Conservation (phyloP, 1,140 invertebrate species). For the Pseudobourletiella spinata region DNA sequence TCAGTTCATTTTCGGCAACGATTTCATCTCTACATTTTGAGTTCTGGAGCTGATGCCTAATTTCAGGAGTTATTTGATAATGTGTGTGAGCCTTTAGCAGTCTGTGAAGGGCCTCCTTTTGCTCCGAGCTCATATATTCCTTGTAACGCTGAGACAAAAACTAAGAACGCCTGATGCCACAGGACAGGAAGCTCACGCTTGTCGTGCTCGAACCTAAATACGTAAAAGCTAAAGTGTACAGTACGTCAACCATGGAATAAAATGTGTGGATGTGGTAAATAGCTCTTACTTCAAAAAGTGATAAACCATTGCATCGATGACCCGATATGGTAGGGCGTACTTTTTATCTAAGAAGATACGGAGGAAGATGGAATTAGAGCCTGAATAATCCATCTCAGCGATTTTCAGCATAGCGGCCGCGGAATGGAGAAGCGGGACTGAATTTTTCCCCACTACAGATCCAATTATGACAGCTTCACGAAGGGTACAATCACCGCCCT, state of each 20-base stretch:
- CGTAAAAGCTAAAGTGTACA: too few species aligned
- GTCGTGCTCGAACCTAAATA: conserved; percentile 71
- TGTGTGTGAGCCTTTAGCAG: conserved; percentile 70
- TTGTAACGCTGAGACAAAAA: conserved; percentile 95
- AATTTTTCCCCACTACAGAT: conserved; percentile 80
- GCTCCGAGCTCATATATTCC: conserved; percentile 83
- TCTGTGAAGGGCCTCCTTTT: conserved; percentile 73
- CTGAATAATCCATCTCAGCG: conserved; percentile 94
- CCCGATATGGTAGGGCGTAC: conserved; percentile 91
- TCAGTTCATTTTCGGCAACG: conserved; percentile 5
- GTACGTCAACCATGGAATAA: too few species aligned
- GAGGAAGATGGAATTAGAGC: conserved; percentile 94
- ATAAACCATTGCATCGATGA: conserved; percentile 90
- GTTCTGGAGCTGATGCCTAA: conserved; percentile 70
- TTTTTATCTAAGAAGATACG: conserved; percentile 94
- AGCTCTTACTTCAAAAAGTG: conserved; percentile 84
- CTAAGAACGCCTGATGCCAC: conserved; percentile 92
- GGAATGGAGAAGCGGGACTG: conserved; percentile 93
- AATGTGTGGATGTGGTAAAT: too few species aligned
- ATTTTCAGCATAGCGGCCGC: conserved; percentile 90
- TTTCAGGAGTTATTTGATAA: conserved; percentile 70
- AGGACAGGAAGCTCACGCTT: conserved; percentile 77
- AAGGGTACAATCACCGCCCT: conserved; percentile 85
- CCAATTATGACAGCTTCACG: conserved; percentile 92
- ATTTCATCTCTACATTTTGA: conserved; percentile 65